phyloP scores from a whole-genome alignment of 2,888 invertebrate species.

The Stenodera caucasica region DNA sequence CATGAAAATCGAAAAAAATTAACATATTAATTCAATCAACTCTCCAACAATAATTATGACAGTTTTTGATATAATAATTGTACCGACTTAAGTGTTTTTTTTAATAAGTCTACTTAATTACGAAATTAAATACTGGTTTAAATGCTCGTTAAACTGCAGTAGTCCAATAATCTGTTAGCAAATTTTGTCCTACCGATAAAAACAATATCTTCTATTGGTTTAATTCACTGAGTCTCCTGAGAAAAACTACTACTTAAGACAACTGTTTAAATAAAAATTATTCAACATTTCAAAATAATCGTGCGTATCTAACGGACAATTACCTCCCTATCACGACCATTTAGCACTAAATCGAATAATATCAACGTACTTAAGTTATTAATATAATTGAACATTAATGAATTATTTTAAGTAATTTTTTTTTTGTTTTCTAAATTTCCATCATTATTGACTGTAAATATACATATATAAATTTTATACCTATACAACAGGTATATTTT shows the following conservation, averaged over 20 bases:
- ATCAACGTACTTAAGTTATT: neutral
- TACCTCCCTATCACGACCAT: slow-evolving; percentile 21
- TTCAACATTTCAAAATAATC: no score
- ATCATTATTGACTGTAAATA: neutral
- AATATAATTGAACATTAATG: no score
- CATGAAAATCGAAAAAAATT: neutral
- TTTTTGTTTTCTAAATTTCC: neutral
- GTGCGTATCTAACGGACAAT: slow-evolving; percentile 23
- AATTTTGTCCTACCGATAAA: slow-evolving; percentile 17
- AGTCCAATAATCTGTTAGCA: slow-evolving; percentile 27
- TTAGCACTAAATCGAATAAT: slow-evolving; percentile 10
- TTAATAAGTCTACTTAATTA: slow-evolving; percentile 43
- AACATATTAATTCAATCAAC: no score
- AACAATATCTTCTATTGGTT: no score
- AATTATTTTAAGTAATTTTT: no score
- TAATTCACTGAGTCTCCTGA: no score
- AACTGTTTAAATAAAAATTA: no score
- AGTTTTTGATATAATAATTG: slow-evolving; percentile 35
- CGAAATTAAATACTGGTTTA: slow-evolving; percentile 28
- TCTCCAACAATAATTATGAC: slow-evolving; percentile 26
- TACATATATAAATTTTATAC: no score
- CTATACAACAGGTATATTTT: neutral
- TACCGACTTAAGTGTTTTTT: slow-evolving; percentile 43
- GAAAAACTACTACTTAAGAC: no score
- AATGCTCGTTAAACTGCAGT: slow-evolving; percentile 36